These are phyloP conservation scores for Spilosoma lubricipeda DNA, from an alignment of 2,888 invertebrate genomes.

Conservation along the genomic window DNA sequence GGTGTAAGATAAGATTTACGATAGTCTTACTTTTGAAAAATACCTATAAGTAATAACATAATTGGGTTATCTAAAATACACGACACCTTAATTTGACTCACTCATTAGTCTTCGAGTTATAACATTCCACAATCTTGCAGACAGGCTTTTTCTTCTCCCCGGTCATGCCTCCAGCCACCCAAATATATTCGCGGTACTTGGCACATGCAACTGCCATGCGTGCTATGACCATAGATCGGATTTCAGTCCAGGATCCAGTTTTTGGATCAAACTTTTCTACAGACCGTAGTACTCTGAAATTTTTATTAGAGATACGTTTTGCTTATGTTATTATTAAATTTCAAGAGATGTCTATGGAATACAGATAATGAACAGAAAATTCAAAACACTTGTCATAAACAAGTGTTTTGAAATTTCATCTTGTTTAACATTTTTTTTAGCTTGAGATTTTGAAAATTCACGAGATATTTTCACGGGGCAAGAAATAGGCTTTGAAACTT, in stretches of 20 bases:
- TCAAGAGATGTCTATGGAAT: background rate
- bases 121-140: constrained; percentile 88
- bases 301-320: background rate
- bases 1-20: too few relatives aligned
- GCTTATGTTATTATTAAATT: background rate
- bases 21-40: too few relatives aligned
- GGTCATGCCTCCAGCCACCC: constrained; percentile 91
- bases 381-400: too few relatives aligned
- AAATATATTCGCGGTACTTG: constrained; percentile 88
- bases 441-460: too few relatives aligned
- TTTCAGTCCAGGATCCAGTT: constrained; percentile 85
- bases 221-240: constrained; percentile 86
- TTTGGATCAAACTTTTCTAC: constrained; percentile 88
- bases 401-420: too few relatives aligned
- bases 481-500: too few relatives aligned
- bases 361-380: too few relatives aligned
- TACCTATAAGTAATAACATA: too few relatives aligned
- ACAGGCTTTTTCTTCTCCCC: constrained; percentile 85
- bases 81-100: constrained; percentile 56
- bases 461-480: too few relatives aligned
- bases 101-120: constrained; percentile 87
- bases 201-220: constrained; percentile 88
- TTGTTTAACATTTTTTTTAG: too few relatives aligned
- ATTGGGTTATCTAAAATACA: too few relatives aligned
- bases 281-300: constrained; percentile 84